Evolutionary conservation across 2,888 invertebrate species (phyloP), one percentile per base, ranked within the genome.

Genomic region (Brachylomia viminalis): DNA sequence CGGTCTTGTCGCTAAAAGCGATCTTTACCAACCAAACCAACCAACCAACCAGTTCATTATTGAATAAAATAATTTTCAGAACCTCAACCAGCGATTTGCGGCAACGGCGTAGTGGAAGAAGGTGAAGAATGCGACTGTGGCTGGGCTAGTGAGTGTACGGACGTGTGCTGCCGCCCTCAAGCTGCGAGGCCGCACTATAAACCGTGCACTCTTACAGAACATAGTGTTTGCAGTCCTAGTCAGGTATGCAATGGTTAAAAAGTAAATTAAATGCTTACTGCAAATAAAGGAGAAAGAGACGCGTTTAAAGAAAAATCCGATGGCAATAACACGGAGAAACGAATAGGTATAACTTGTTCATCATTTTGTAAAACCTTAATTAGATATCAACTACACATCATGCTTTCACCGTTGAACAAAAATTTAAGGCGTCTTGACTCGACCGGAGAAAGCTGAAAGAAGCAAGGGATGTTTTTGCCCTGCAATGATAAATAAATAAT

Each of bases 121-220:
- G 99, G 98, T 30, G 99, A 99, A 95, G 98, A 99, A 94, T 99
- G 99, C 94, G 99, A 99, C 95, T 99, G 99, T 94, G 99, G 99
- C 75, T 99, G 99, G 99, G 99, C 99, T 90, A 98, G 99, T 90
- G 99, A 99, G 93, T 99, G 99, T 94, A 97, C 98, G 75, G 99
- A 99, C 94, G 97, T 97, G 66, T 99, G 99, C 93, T 99, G 99
- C 93, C 98, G 98, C 89, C 99, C 99, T 54, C 99, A 99, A 97
- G 97, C 98, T 65, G 97, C 98, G 58, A 97, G 98, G 88, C 98
- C 98, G 10, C 98, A 98, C 69, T 98, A 99, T 94, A 98, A 98
- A 71, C 99, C 99, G 0, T 99, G 99, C 94, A 98, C 98, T 69
- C 97, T 99, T 80, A 98, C 98, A 8, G 98, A 99, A 20, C 97